phyloP scores from a whole-genome alignment of 1,140 invertebrate species.

The Manduca sexta region DNA sequence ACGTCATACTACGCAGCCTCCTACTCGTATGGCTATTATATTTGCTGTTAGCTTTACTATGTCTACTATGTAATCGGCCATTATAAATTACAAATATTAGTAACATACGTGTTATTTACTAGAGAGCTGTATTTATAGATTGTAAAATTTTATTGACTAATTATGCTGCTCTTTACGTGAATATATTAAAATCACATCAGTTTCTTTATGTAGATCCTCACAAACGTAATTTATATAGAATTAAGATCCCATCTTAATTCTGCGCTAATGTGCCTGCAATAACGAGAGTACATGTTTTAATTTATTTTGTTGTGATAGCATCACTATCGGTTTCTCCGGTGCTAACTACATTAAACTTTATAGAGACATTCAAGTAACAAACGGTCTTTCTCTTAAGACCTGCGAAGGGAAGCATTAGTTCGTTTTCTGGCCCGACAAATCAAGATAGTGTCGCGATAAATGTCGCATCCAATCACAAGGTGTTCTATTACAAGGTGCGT shows the following conservation, averaged over 20 bases:
- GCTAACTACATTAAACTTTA: conserved; percentile 26
- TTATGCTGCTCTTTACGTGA: too few species aligned
- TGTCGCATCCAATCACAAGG: conserved; percentile 37
- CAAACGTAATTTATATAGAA: conserved; percentile 1
- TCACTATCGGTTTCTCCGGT: too few species aligned
- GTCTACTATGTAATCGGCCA: too few species aligned
- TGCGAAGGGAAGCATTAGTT: conserved; percentile 30
- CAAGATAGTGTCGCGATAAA: conserved; percentile 46
- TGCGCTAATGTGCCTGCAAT: too few species aligned
- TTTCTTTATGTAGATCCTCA: not conserved
- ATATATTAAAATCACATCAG: too few species aligned
- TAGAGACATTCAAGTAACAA: conserved; percentile 30
- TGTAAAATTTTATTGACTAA: too few species aligned
- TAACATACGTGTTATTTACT: too few species aligned
- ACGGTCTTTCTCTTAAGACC: conserved; percentile 30
- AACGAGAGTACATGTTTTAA: not conserved
- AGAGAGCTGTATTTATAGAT: too few species aligned
- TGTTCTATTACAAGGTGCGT: conserved; percentile 40
- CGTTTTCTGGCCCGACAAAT: conserved; percentile 31
- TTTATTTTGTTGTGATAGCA: conserved; percentile 1
- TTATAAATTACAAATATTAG: too few species aligned
- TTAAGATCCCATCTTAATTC: conserved; percentile 1
- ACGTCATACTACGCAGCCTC: too few species aligned
- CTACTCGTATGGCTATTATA: too few species aligned
- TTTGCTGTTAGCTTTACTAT: too few species aligned